Conservation (phyloP, 1,140 invertebrate species). For the Sitophilus oryzae region DNA sequence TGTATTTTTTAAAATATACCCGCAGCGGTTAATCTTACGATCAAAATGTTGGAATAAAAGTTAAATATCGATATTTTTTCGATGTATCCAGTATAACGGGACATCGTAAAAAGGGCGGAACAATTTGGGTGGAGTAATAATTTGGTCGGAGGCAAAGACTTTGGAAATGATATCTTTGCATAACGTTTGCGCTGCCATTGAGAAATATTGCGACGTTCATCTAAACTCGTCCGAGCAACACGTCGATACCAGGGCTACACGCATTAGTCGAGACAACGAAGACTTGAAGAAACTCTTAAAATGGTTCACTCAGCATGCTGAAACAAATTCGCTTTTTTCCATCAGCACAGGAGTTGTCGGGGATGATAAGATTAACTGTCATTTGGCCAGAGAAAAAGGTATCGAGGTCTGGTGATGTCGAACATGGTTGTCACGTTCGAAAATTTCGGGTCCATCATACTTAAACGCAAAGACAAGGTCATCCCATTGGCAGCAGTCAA, state of each 20-base stretch:
- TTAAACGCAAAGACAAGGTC: slow-evolving; percentile 29
- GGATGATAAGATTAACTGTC: slow-evolving; percentile 41
- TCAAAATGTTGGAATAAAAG: no score
- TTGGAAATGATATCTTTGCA: no score
- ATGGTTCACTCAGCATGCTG: slow-evolving; percentile 40
- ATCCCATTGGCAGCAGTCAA: slow-evolving; percentile 11
- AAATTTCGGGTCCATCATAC: slow-evolving; percentile 38
- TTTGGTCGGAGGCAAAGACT: no score
- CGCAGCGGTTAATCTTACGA: no score
- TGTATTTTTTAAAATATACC: no score
- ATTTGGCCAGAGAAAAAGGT: slow-evolving; percentile 42
- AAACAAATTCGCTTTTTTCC: slow-evolving; percentile 34
- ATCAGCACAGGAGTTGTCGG: slow-evolving; percentile 42
- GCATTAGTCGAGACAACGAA: slow-evolving; percentile 40
- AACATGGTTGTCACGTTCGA: slow-evolving; percentile 36
- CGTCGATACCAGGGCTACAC: slow-evolving; percentile 40
- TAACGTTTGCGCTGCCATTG: no score
- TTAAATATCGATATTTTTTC: no score
- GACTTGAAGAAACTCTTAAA: slow-evolving; percentile 37
- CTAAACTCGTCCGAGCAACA: slow-evolving; percentile 38
- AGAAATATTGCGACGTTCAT: slow-evolving; percentile 39
- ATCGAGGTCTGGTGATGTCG: no score
- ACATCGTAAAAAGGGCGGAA: no score
- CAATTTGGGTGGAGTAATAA: no score
- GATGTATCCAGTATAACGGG: no score